Evolutionary conservation across 2,113 vertebrate genomes (phyloP).

Genomic region (Anhinga rufa): DNA sequence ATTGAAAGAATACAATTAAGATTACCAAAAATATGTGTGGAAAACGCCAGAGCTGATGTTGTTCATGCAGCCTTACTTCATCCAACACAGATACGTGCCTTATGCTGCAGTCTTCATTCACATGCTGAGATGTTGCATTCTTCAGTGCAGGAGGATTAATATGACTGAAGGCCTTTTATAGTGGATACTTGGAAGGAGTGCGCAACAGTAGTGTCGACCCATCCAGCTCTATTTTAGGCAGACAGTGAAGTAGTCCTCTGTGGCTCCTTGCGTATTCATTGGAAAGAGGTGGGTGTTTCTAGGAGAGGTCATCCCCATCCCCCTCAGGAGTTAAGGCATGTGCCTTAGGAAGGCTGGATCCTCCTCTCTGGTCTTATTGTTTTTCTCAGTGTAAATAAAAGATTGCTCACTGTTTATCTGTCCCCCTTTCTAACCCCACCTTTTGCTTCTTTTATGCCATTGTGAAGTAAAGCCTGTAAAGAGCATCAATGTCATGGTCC

Average conservation of each 20-base stretch:
- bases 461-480: neutral
- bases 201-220: fast-evolving
- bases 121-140: neutral
- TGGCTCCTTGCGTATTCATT: neutral
- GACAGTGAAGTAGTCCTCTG: neutral
- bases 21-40: neutral
- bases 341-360: neutral
- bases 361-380: neutral
- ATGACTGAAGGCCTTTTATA: neutral
- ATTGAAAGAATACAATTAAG: neutral
- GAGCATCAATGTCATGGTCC: neutral
- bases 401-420: neutral
- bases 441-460: neutral
- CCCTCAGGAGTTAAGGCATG: neutral
- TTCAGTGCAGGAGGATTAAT: neutral
- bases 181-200: neutral
- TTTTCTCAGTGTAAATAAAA: neutral
- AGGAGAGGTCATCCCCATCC: neutral
- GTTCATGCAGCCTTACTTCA: neutral
- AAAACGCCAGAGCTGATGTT: neutral
- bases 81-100: neutral
- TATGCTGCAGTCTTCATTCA: neutral
- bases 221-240: neutral
- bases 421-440: neutral
- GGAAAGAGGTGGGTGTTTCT: neutral